Evolutionary conservation across 1,140 invertebrate genomes (phyloP).

Genomic region (Aplysia californica): DNA sequence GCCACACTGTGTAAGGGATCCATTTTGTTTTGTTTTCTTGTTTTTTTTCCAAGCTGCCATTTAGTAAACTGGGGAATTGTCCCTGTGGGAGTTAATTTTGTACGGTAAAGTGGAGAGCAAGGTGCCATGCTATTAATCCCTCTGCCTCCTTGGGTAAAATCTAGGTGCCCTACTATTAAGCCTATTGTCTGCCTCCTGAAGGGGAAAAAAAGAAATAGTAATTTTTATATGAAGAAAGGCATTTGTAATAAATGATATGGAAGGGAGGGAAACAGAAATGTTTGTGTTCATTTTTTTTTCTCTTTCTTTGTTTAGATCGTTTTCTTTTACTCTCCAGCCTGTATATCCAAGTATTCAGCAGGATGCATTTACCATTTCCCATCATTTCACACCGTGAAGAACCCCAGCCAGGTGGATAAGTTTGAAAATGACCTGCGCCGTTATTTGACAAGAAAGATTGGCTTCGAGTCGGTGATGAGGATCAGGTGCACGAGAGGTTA

Average conservation of each 20-base stretch:
- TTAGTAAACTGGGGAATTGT: conserved; percentile 41
- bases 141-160: neutral
- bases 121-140: neutral
- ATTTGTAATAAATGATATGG: neutral
- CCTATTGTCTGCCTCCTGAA: too few species aligned
- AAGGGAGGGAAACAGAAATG: neutral
- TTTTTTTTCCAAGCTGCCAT: neutral
- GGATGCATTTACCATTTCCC: conserved; percentile 95
- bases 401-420: conserved; percentile 77
- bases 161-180: neutral
- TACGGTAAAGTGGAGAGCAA: too few species aligned
- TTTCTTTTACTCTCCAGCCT: conserved; percentile 73
- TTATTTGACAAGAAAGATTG: conserved; percentile 96
- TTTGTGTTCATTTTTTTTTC: neutral
- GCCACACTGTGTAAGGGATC: conserved; percentile 92
- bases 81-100: neutral
- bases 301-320: neutral
- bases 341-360: conserved; percentile 94
- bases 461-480: conserved; percentile 99
- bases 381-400: conserved; percentile 80
- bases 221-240: too few species aligned
- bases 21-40: too few species aligned
- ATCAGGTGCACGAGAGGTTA: conserved; percentile 89
- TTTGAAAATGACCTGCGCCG: conserved; percentile 85
- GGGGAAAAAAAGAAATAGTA: too few species aligned